phyloP scores from a whole-genome alignment of 1,140 invertebrate genomes.

The Meloidogyne floridensis region DNA sequence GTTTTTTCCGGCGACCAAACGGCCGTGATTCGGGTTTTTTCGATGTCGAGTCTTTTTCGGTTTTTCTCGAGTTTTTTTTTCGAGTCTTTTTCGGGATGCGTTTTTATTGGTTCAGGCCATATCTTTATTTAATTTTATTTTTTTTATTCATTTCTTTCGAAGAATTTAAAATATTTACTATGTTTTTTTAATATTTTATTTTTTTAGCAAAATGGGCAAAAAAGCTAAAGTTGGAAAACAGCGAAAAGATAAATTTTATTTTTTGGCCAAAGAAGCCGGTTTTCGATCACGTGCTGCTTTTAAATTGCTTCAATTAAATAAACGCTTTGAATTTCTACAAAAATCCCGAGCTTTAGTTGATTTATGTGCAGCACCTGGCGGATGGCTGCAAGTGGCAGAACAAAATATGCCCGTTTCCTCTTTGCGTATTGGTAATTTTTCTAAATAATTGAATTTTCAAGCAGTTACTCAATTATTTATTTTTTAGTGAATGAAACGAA shows the following conservation, averaged over 20 bases:
- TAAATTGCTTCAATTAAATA: slow-evolving; percentile 94
- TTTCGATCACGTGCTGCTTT: slow-evolving; percentile 95
- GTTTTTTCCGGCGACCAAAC: too few relatives aligned
- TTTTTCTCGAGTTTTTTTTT: too few relatives aligned
- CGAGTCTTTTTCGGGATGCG: too few relatives aligned
- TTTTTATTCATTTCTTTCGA: too few relatives aligned
- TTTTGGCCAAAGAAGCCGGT: slow-evolving; percentile 97
- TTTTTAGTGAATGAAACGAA: too few relatives aligned
- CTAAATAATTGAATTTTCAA: neutral
- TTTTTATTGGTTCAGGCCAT: too few relatives aligned
- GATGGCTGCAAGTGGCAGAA: slow-evolving; percentile 99
- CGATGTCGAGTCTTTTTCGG: too few relatives aligned
- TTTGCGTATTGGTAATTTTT: slow-evolving; percentile 77
- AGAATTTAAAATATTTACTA: too few relatives aligned
- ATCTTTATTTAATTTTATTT: too few relatives aligned
- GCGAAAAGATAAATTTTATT: slow-evolving; percentile 95
- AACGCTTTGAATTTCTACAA: slow-evolving; percentile 95
- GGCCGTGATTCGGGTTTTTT: too few relatives aligned
- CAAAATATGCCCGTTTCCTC: slow-evolving; percentile 97
- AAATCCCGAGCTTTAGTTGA: slow-evolving; percentile 92
- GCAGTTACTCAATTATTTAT: too few relatives aligned
- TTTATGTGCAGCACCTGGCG: slow-evolving; percentile 96
- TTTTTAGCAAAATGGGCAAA: slow-evolving; percentile 78
- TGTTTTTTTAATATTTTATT: neutral
- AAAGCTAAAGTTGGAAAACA: slow-evolving; percentile 96